These are phyloP conservation scores for Alethe castanea DNA, from an alignment of 2,113 vertebrate genomes.

Conservation along the genomic window DNA sequence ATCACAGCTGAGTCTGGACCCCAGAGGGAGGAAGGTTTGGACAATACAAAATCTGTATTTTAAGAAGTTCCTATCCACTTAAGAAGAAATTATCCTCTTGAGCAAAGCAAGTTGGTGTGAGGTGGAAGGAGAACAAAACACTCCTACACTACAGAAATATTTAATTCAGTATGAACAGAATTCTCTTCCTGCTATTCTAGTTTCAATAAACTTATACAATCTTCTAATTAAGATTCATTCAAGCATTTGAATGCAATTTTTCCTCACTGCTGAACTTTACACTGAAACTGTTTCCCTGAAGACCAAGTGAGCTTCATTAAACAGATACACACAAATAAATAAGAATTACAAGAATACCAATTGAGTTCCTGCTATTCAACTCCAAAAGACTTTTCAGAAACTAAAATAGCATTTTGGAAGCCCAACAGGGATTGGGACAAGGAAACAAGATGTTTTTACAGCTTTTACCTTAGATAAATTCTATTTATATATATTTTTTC, in stretches of 20 bases:
- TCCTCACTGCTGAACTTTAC: not conserved
- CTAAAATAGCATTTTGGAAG: not conserved
- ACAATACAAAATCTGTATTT: not conserved
- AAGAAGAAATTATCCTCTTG: not conserved
- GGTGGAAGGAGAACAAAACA: not conserved
- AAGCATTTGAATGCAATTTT: not conserved
- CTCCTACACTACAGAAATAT: not conserved
- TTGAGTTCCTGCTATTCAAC: not conserved
- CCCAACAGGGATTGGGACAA: fast-evolving
- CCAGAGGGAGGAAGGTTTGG: not conserved
- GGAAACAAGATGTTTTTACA: not conserved
- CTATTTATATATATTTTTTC: not conserved
- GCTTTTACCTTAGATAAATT: not conserved
- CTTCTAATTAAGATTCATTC: not conserved
- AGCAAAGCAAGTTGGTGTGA: not conserved
- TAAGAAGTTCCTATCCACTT: not conserved
- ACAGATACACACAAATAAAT: not conserved
- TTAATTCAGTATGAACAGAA: not conserved
- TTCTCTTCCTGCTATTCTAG: not conserved
- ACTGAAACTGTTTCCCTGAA: not conserved
- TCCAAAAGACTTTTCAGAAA: not conserved
- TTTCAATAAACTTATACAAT: not conserved
- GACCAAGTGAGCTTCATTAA: not conserved
- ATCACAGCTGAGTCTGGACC: not conserved
- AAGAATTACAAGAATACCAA: not conserved